A percentile compares a stretch with the other conserved stretches of the same genome.
These are phyloP conservation scores for Noctua comes DNA, from an alignment of 2,888 invertebrate genomes.

Conservation along the genomic window DNA sequence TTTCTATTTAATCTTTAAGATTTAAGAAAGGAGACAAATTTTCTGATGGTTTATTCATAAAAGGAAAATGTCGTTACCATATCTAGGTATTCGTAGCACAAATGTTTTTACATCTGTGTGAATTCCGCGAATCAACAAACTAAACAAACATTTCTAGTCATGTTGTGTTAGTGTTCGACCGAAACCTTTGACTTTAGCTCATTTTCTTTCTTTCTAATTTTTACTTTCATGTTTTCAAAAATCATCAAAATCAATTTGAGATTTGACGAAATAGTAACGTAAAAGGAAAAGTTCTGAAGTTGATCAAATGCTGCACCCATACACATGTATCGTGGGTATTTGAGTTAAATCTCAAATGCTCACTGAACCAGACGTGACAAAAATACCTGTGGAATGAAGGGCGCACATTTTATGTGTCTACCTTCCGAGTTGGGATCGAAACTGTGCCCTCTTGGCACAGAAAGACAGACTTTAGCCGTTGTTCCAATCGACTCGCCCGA, in stretches of 20 bases:
- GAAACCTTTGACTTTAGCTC: neutral
- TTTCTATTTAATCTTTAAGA: too few relatives aligned
- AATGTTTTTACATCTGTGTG: neutral
- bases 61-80: neutral
- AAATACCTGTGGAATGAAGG: conserved; percentile 42
- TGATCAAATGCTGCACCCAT: neutral
- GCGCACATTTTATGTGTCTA: conserved; percentile 11
- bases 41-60: neutral
- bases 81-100: neutral
- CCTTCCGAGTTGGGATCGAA: conserved; percentile 1
- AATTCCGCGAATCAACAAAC: neutral
- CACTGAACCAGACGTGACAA: conserved; percentile 36
- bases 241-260: neutral
- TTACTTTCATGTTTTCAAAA: neutral
- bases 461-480: conserved; percentile 3
- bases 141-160: neutral
- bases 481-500: neutral
- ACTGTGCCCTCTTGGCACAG: conserved; percentile 13
- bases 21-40: neutral
- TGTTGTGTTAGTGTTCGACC: neutral
- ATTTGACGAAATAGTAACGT: neutral
- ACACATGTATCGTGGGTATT: neutral
- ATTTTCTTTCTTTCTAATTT: neutral
- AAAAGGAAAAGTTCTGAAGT: neutral
- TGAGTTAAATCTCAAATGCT: conserved; percentile 25